phyloP scores from a whole-genome alignment of 2,888 invertebrate species.

The Belgica antarctica region DNA sequence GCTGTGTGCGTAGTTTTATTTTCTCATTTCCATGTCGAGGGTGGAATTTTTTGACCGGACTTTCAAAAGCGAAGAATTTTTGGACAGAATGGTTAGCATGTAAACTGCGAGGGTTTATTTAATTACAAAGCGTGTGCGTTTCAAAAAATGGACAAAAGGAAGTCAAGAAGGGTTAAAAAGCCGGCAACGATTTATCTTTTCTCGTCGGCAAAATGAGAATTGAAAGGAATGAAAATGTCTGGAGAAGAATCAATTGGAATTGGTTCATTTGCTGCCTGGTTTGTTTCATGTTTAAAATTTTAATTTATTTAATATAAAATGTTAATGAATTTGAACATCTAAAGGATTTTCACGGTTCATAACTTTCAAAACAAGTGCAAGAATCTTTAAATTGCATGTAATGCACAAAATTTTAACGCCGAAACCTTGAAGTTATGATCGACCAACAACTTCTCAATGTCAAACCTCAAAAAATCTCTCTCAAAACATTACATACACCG shows the following conservation, averaged over 20 bases:
- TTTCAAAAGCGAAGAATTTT: neutral
- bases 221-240: no score
- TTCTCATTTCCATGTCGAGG: neutral
- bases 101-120: neutral
- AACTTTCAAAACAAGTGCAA: no score
- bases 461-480: neutral
- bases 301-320: no score
- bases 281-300: no score
- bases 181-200: neutral
- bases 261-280: no score
- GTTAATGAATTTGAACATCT: no score
- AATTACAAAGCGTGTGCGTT: neutral
- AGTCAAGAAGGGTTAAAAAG: neutral
- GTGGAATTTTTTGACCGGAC: neutral
- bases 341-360: no score
- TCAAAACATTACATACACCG: neutral
- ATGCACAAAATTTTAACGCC: no score
- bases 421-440: conserved; percentile 41
- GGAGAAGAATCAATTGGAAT: no score
- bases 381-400: no score
- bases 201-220: neutral
- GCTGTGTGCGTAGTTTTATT: neutral
- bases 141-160: neutral
- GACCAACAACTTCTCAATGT: conserved; percentile 4
- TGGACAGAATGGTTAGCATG: neutral